Evolutionary conservation across 2,113 vertebrate genomes (phyloP).

Genomic region (Galbula dea): DNA sequence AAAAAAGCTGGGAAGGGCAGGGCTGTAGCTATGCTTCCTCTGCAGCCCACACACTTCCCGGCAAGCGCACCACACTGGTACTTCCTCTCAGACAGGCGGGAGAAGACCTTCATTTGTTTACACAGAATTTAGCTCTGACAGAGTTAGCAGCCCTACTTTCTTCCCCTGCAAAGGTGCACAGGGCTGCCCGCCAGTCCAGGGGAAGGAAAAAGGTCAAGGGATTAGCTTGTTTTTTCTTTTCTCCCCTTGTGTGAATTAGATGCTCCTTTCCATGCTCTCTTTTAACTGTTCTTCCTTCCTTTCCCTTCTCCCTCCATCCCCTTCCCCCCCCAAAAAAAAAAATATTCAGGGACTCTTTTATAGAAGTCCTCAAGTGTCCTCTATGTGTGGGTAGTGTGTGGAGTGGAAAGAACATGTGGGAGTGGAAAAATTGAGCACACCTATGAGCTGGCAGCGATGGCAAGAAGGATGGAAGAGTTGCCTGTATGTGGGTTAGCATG

Average conservation of each 20-base stretch:
- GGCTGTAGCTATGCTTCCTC: not conserved
- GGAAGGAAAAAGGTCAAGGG: not conserved
- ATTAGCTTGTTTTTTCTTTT: not conserved
- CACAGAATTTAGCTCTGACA: not conserved
- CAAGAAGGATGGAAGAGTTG: not conserved
- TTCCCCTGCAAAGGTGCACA: not conserved
- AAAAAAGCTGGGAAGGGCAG: not conserved
- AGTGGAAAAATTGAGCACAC: not conserved
- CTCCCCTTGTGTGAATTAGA: not conserved
- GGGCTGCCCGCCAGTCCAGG: not conserved
- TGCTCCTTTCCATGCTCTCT: not conserved
- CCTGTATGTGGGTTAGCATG: not conserved
- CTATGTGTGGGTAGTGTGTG: not conserved
- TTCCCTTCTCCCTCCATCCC: no score
- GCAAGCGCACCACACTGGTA: fast-evolving
- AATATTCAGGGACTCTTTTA: not conserved
- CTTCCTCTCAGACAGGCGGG: not conserved
- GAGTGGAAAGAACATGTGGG: not conserved
- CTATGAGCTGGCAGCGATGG: not conserved
- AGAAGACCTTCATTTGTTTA: not conserved
- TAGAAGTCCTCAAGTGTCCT: not conserved
- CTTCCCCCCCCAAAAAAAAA: no score
- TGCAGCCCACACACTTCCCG: not conserved
- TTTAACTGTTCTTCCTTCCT: not conserved
- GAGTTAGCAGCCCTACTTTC: not conserved